Evolutionary conservation across 2,888 invertebrate genomes (phyloP).

Genomic region (Pyrocoelia pectoralis): DNA sequence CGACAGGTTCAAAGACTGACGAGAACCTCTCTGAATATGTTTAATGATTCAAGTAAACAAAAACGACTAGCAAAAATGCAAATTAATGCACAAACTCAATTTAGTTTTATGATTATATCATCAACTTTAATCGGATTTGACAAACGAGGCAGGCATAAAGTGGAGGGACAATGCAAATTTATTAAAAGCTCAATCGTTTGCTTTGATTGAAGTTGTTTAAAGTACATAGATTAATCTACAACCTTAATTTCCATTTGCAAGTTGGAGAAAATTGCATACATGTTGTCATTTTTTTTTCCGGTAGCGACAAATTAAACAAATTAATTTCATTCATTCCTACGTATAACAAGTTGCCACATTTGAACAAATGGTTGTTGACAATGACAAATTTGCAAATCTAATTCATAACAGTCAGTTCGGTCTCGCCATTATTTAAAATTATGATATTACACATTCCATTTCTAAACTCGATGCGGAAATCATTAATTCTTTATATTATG

Average conservation of each 20-base stretch:
- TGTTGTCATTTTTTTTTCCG: not conserved
- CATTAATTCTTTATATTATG: not conserved
- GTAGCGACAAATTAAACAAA: not conserved
- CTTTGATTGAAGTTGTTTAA: conserved; percentile 4
- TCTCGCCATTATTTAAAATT: not conserved
- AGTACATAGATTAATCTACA: not conserved
- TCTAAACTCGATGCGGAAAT: not conserved
- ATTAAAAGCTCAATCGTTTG: conserved; percentile 17
- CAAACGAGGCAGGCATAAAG: conserved; percentile 23
- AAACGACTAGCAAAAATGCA: not conserved
- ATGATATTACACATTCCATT: not conserved
- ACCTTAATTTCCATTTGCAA: conserved; percentile 5
- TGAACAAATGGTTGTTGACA: not conserved
- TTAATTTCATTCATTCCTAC: not conserved
- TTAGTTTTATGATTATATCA: conserved; percentile 29
- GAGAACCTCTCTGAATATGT: not conserved
- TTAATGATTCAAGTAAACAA: not conserved
- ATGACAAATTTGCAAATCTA: conserved; percentile 1
- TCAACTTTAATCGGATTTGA: conserved; percentile 30
- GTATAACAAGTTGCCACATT: not conserved
- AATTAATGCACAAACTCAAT: conserved; percentile 20
- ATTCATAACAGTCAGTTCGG: not conserved
- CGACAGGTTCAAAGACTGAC: not conserved
- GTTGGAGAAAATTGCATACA: not conserved
- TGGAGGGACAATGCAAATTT: conserved; percentile 30